phyloP scores from a whole-genome alignment of 2,888 invertebrate genomes.

The Myathropa florea region DNA sequence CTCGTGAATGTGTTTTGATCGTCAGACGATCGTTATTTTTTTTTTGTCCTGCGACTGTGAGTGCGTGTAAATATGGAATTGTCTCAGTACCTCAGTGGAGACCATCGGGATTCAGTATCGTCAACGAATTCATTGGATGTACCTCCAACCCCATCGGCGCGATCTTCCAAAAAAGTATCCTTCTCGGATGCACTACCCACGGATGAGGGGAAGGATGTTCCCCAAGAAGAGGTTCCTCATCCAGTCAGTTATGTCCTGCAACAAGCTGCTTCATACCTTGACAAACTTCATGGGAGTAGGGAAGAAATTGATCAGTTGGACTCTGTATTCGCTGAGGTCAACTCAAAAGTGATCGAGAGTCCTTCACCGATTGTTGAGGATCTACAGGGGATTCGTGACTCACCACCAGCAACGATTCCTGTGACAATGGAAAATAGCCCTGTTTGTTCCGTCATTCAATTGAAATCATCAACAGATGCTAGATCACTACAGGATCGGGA shows the following conservation, averaged over 20 bases:
- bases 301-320: background rate
- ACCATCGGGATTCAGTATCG: constrained; percentile 78
- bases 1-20: constrained; percentile 20
- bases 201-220: constrained; percentile 8
- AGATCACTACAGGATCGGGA: constrained; percentile 72
- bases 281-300: constrained; percentile 76
- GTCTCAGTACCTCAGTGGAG: constrained; percentile 48
- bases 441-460: constrained; percentile 15
- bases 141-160: constrained; percentile 77
- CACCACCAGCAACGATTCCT: constrained; percentile 28
- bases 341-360: constrained; percentile 55
- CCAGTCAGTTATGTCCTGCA: constrained; percentile 76
- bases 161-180: constrained; percentile 80
- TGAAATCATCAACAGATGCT: constrained; percentile 24
- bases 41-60: background rate
- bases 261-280: constrained; percentile 78
- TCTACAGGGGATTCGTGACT: background rate
- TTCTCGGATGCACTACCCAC: constrained; percentile 79
- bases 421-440: constrained; percentile 16
- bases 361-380: background rate
- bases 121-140: constrained; percentile 77
- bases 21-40: constrained; percentile 33
- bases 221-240: background rate
- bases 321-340: constrained; percentile 11
- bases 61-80: constrained; percentile 38